Conservation (phyloP, 1,140 invertebrate genomes). For the Bombus picipes region DNA sequence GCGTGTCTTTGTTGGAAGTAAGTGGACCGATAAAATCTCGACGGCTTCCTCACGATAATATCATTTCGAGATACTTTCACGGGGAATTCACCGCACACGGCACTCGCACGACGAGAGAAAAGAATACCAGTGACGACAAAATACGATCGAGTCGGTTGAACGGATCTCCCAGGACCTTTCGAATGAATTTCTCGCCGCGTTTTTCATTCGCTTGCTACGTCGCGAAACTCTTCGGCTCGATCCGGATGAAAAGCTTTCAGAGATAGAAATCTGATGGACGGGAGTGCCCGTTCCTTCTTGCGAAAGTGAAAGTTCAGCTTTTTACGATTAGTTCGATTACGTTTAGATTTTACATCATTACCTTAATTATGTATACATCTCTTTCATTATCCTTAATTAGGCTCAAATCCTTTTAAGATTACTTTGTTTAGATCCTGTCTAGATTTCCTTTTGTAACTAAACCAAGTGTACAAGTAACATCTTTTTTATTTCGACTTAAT, state of each 20-base stretch:
- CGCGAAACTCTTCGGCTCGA: not conserved
- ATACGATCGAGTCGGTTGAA: constrained; percentile 22
- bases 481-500: not conserved
- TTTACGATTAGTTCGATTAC: not conserved
- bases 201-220: not conserved
- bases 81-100: constrained; percentile 32
- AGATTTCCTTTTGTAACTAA: not conserved
- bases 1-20: constrained; percentile 20
- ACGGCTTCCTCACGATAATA: constrained; percentile 53
- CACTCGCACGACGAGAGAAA: not conserved
- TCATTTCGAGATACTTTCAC: constrained; percentile 61
- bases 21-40: constrained; percentile 57
- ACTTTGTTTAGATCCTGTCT: not conserved
- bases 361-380: too few species aligned
- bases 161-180: not conserved
- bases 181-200: constrained; percentile 6
- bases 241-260: not conserved
- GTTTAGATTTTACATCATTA: not conserved
- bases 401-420: not conserved
- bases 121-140: constrained; percentile 9
- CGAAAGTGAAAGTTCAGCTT: not conserved
- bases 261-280: not conserved
- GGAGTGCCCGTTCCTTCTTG: not conserved
- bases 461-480: not conserved
- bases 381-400: too few species aligned